Percentiles rank a stretch among this genome's conserved stretches.
Conservation (phyloP, 2,113 vertebrate species). For the Cercocebus atys region DNA sequence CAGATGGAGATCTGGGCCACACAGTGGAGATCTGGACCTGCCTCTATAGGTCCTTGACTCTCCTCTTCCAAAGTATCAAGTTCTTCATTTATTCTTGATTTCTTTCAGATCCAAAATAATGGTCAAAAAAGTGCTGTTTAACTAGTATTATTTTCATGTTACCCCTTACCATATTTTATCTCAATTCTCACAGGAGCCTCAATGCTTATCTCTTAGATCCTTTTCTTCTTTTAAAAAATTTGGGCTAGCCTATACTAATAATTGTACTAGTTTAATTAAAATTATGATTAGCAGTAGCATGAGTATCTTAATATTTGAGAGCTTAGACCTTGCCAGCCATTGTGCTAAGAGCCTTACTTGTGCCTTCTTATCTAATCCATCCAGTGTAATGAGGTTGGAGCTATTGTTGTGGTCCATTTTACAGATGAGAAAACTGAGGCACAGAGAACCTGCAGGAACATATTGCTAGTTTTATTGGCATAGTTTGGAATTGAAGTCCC, state of each 20-base stretch:
- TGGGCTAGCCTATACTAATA: not conserved
- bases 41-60: not conserved
- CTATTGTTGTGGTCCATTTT: not conserved
- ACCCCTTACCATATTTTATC: not conserved
- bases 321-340: not conserved
- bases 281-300: not conserved
- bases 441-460: not conserved
- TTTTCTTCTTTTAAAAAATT: slow-evolving; percentile 41
- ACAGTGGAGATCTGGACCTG: not conserved
- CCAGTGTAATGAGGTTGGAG: not conserved
- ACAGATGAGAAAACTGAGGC: slow-evolving; percentile 5
- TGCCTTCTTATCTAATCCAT: not conserved
- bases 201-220: not conserved
- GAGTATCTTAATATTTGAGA: not conserved
- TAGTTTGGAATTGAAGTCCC: not conserved
- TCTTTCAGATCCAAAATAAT: slow-evolving; percentile 16
- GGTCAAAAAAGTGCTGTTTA: not conserved
- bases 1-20: not conserved
- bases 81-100: not conserved
- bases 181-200: not conserved
- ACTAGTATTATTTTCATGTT: not conserved
- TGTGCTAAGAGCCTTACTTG: not conserved
- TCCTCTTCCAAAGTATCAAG: not conserved
- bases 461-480: not conserved
- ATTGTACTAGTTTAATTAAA: not conserved